Evolutionary conservation across 2,113 vertebrate species (phyloP), one percentile per base, ranked within the genome.

Genomic region (Austrofundulus limnaeus): DNA sequence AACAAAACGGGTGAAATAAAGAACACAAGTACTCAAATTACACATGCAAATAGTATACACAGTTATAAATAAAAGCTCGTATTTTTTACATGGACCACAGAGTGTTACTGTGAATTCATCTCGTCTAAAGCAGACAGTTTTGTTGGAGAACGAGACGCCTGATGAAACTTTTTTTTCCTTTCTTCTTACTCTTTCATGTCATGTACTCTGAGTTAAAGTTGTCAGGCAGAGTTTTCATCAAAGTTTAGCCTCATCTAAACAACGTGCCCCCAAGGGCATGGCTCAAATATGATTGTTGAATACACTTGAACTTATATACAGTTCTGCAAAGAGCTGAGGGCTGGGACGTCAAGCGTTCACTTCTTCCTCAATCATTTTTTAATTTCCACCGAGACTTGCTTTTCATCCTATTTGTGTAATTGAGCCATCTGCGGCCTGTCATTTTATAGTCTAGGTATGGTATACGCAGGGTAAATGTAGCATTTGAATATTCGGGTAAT

Each of bases 401-500:
- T 78, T 78, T 72, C 60, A 61, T 77, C 61, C 76, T 46, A 67
- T 74, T 47, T 76, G 50, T 53, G 24, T 63, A 78, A 75, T 72
- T 82, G 67, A 83, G 66, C 43, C 61, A 11, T 83, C 63, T 68
- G 66, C 42, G 50, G 52, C 11, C 28, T 72, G 66, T 71, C 11
- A 71, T 52, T 77, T 82, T 46, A 63, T 48, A 61, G 61, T 67
- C 57, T 57, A 60, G 55, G 53, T 42, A 20, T 20, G 43, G 54
- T 62, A 65, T 65, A 43, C 61, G 71, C 53, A 64, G 46, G 53
- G 51, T 60, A 72, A 82, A 83, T 47, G 64, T 39, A 65, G 23
- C 38, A 66, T 79, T 81, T 47, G 50, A 81, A 80, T 66, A 37
- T 65, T 75, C 24, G 70, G 69, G 68, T 83, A 84, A 87, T 87